Evolutionary conservation across 2,888 invertebrate species (phyloP), one percentile per base, ranked within the genome.

Genomic region (Peribatodes rhomboidaria): DNA sequence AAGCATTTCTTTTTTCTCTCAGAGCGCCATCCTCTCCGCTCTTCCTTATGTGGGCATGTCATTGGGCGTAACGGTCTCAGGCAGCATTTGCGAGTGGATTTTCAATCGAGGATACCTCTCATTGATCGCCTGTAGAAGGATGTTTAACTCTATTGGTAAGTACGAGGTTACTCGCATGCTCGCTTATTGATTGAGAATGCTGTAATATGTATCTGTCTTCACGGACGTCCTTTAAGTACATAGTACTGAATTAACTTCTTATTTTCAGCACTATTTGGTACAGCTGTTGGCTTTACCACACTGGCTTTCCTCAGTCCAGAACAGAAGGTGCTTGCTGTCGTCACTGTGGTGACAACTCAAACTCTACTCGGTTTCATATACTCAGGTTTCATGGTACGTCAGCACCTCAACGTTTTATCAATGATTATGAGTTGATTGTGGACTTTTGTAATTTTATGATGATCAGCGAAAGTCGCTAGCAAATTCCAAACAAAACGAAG

Each of bases 31-130:
- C 4, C 83, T 96, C 0, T 96, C 96, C 0, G 95, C 96, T 0
- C 79, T 96, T 16, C 97, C 97, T 0, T 97, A 97, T 78, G 86
- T 96, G 2, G 95, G 94, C 0, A 96, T 97, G 91, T 97, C 96
- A 94, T 47, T 96, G 0, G 88, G 96, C 16, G 95, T 95, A 67
- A 94, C 96, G 22, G 84, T 94, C 0, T 94, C 96, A 55, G 94
- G 96, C 10, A 89, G 88, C 18, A 67, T 94, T 0, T 95, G 96
- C 1, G 96, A 96, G 63, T 81, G 78, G 64, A 70, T 92, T 3
- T 82, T 79, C 64, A 91, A 89, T 59, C 80, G 72, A 1, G 87
- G 86, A 0, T 67, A 82, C 2, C 68, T 89, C 1, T 72, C 85
- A 1, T 62, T 87, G 0, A 70, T 69, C 0, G 67, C 74, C 8